Evolutionary conservation across 1,140 invertebrate genomes (phyloP).

Genomic region (Drosophila sp.): DNA sequence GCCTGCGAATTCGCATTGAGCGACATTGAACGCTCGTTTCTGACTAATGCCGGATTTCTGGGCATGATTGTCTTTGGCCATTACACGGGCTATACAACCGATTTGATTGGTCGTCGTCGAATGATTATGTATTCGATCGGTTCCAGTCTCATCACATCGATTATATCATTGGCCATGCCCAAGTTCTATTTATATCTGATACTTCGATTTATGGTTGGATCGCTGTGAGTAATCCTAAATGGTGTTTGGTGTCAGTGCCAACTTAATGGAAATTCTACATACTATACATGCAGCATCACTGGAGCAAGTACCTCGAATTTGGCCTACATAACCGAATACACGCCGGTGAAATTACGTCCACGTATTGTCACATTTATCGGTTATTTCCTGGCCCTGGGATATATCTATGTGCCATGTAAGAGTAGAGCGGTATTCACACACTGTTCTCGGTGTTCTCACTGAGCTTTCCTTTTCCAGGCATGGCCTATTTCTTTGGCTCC

Average conservation of each 20-base stretch:
- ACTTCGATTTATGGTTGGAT: constrained; percentile 27
- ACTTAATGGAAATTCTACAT: not conserved
- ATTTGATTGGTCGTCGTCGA: constrained; percentile 48
- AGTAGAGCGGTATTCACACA: too few species aligned
- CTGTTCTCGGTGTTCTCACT: too few species aligned
- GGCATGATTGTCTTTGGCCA: constrained; percentile 25
- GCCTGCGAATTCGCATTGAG: constrained; percentile 35
- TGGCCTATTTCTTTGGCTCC: constrained; percentile 20
- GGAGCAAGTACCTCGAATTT: constrained; percentile 3
- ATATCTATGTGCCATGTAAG: constrained; percentile 50
- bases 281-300: constrained; percentile 25
- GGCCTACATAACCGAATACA: constrained; percentile 58
- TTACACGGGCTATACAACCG: constrained; percentile 37
- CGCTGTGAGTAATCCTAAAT: constrained; percentile 35
- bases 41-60: constrained; percentile 2
- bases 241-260: not conserved
- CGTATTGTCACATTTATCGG: constrained; percentile 24
- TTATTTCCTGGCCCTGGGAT: constrained; percentile 38
- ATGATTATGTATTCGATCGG: constrained; percentile 16
- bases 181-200: constrained; percentile 48
- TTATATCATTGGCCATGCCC: constrained; percentile 48
- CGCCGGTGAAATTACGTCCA: constrained; percentile 37
- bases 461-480: constrained; percentile 1
- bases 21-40: constrained; percentile 14
- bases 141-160: not conserved